Evolutionary conservation across 2,113 vertebrate species (phyloP).

Genomic region (Pogonocichla stellata): DNA sequence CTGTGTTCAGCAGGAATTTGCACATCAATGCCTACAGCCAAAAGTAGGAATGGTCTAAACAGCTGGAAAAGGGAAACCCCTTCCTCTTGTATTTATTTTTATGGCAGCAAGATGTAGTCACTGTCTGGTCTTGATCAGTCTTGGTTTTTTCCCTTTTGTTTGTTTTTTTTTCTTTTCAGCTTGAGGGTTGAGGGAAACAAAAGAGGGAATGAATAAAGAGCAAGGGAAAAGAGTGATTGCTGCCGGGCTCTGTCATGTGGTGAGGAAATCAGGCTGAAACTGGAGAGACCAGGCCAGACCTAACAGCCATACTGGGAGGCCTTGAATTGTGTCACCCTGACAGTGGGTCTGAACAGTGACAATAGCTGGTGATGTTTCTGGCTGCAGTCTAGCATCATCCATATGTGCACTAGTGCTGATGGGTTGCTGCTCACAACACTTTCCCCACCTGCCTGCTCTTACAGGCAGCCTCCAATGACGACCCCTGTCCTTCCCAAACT

Average conservation of each 20-base stretch:
- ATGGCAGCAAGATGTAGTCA: not conserved
- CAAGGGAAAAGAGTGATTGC: slow-evolving; percentile 4
- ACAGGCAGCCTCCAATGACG: not conserved
- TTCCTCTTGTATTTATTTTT: slow-evolving; percentile 32
- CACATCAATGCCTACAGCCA: not conserved
- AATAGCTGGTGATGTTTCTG: not conserved
- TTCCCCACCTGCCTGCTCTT: not conserved
- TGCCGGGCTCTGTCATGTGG: not conserved
- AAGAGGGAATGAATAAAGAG: slow-evolving; percentile 25
- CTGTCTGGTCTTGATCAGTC: not conserved
- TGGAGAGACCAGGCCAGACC: slow-evolving; percentile 21
- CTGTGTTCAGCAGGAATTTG: slow-evolving; percentile 2
- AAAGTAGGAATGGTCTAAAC: not conserved
- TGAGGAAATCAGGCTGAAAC: slow-evolving; percentile 52
- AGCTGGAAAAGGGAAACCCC: not conserved
- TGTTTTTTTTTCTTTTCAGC: not conserved
- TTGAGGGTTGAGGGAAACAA: slow-evolving; percentile 12
- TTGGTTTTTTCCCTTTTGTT: not conserved
- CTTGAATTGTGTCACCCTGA: not conserved
- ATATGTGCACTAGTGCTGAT: not conserved
- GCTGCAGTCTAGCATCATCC: not conserved
- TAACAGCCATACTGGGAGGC: not conserved
- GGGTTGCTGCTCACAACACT: not conserved
- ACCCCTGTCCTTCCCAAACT: not conserved
- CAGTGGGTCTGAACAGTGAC: not conserved